Evolutionary conservation across 2,113 vertebrate species (phyloP).

Genomic region (Myotis lucifugus): DNA sequence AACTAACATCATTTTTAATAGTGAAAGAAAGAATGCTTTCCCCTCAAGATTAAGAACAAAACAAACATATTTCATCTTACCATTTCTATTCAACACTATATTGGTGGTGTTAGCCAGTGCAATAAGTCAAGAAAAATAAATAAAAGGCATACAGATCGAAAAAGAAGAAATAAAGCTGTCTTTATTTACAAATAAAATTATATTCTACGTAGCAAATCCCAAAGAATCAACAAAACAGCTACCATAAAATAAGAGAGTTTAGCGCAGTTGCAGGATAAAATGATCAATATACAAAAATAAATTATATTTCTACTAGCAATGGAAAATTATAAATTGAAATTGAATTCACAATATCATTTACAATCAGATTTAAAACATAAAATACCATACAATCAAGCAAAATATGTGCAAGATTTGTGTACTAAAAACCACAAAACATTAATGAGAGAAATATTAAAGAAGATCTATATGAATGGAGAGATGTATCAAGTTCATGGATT

Average conservation of each 20-base stretch:
- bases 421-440: neutral
- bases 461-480: neutral
- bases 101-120: neutral
- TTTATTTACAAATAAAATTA: neutral
- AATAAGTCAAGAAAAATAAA: neutral
- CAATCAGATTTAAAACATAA: neutral
- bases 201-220: neutral
- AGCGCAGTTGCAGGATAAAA: neutral
- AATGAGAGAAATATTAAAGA: neutral
- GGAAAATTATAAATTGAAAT: neutral
- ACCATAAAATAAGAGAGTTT: neutral
- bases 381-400: neutral
- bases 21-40: neutral
- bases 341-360: neutral
- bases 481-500: neutral
- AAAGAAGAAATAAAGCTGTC: constrained; percentile 29
- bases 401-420: neutral
- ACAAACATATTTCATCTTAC: neutral
- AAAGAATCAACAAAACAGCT: neutral
- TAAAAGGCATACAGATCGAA: neutral
- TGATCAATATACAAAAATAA: neutral
- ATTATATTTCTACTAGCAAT: neutral
- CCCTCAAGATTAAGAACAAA: neutral
- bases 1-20: neutral
- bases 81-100: neutral